phyloP scores from a whole-genome alignment of 2,113 vertebrate genomes.

The Anguilla rostrata region DNA sequence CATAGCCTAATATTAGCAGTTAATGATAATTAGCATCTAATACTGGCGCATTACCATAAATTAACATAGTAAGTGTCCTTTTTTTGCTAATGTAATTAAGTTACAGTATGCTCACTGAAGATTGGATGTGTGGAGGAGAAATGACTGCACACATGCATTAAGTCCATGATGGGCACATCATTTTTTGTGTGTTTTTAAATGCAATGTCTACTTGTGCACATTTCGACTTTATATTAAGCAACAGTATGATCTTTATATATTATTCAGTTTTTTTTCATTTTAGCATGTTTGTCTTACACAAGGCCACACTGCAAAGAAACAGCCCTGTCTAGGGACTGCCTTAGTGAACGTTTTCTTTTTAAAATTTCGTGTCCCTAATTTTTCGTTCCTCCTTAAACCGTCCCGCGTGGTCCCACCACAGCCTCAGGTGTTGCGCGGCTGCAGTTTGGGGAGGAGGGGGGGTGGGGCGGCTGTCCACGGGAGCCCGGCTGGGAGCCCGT shows the following conservation, averaged over 20 bases:
- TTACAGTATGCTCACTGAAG: conserved; percentile 6
- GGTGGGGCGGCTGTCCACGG: neutral
- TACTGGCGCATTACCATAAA: conserved; percentile 29
- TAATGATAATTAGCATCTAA: conserved; percentile 29
- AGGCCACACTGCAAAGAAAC: no score
- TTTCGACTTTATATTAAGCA: no score
- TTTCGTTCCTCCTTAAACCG: neutral
- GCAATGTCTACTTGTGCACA: no score
- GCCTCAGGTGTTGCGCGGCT: neutral
- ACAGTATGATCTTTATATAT: no score
- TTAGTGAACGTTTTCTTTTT: no score
- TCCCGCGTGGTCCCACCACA: neutral
- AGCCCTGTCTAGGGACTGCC: no score
- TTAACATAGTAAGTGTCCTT: conserved; percentile 27
- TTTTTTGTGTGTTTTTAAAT: neutral
- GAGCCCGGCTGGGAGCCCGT: conserved; percentile 16
- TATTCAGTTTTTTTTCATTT: no score
- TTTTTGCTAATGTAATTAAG: conserved; percentile 26
- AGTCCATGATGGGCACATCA: neutral
- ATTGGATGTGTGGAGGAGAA: no score
- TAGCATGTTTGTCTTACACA: no score
- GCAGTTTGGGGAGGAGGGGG: neutral
- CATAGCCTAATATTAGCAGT: conserved; percentile 20
- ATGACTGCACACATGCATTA: neutral
- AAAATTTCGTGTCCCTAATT: no score